Percentiles rank a stretch among this genome's conserved stretches.
phyloP scores from a whole-genome alignment of 2,888 invertebrate species.

The Cyaniris semiargus region DNA sequence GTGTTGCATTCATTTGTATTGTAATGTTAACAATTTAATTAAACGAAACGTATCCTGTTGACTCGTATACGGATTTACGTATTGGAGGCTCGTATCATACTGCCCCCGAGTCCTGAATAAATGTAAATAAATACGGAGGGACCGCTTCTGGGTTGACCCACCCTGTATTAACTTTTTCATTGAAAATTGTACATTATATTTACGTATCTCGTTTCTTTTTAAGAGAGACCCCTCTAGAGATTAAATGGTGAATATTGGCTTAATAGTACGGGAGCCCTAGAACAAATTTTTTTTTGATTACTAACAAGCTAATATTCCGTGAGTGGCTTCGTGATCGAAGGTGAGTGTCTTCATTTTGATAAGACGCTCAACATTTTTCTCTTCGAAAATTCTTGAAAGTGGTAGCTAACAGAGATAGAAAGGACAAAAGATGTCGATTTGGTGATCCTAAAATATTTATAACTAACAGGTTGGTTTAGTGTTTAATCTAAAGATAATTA shows the following conservation, averaged over 20 bases:
- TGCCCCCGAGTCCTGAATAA: constrained; percentile 1
- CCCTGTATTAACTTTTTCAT: not conserved
- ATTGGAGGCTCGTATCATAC: not conserved
- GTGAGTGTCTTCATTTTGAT: too few relatives aligned
- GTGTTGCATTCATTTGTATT: constrained; percentile 11
- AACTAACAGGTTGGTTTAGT: too few relatives aligned
- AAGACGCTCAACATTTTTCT: too few relatives aligned
- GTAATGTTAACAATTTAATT: constrained; percentile 23
- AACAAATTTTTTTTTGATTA: too few relatives aligned
- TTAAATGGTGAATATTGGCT: not conserved
- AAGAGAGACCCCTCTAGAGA: not conserved
- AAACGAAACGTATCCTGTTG: not conserved
- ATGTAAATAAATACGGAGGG: not conserved
- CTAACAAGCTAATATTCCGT: too few relatives aligned
- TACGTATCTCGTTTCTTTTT: not conserved
- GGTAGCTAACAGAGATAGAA: too few relatives aligned
- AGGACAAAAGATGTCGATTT: too few relatives aligned
- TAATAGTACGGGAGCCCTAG: too few relatives aligned
- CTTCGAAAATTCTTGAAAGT: too few relatives aligned
- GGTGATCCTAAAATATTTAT: too few relatives aligned
- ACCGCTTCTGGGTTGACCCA: not conserved
- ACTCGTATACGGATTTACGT: not conserved
- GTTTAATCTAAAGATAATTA: too few relatives aligned
- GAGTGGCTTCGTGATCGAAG: too few relatives aligned
- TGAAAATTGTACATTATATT: constrained; percentile 8